Evolutionary conservation across 1,140 invertebrate species (phyloP).

Genomic region (Chelonus insularis): DNA sequence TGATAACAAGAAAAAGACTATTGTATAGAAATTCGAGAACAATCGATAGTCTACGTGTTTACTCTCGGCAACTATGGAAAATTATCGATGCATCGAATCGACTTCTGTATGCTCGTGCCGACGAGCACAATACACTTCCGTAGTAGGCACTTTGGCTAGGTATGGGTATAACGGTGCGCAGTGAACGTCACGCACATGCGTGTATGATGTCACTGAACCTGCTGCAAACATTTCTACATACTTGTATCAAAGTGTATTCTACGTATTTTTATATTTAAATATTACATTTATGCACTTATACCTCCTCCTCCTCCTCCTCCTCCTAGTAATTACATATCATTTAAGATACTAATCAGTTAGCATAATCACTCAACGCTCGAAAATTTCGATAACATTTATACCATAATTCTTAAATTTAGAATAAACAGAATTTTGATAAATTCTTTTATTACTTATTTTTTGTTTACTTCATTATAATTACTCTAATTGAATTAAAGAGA

Average conservation of each 20-base stretch:
- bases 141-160: constrained; percentile 41
- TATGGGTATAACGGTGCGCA: constrained; percentile 51
- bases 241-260: constrained; percentile 3
- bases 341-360: too few relatives aligned
- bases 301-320: too few relatives aligned
- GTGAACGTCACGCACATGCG: constrained; percentile 49
- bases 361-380: too few relatives aligned
- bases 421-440: too few relatives aligned
- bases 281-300: too few relatives aligned
- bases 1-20: background rate
- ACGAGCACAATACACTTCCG: constrained; percentile 45
- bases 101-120: constrained; percentile 38
- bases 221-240: constrained; percentile 27
- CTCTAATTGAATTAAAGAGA: too few relatives aligned
- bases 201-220: constrained; percentile 55
- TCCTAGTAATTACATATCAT: too few relatives aligned
- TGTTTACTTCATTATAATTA: too few relatives aligned
- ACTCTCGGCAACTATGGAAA: background rate
- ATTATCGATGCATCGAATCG: constrained; percentile 18
- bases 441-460: too few relatives aligned
- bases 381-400: too few relatives aligned
- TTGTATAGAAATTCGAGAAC: background rate
- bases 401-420: too few relatives aligned
- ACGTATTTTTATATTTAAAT: background rate
- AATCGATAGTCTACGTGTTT: background rate